Base-by-base conservation (phyloP, 2,113 vertebrate genomes). In the Lanius ludovicianus region DNA sequence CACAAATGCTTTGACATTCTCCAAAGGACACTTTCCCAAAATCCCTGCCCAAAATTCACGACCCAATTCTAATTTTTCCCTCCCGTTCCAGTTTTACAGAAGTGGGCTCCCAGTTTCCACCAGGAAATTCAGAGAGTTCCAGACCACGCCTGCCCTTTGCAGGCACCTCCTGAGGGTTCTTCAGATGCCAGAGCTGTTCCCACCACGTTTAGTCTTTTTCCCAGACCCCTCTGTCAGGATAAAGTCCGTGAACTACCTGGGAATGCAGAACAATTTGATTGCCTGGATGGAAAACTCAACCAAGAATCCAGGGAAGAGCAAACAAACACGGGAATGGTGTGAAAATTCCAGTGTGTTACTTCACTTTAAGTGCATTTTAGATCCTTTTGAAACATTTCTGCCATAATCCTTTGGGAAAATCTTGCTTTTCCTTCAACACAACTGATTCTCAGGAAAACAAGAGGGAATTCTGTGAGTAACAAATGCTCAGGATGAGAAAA, bases 21-120 rank as follows among this genome's bases (percentile, higher is more conserved):
- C 39, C 35, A 46, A 30, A 50, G 3, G 2, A 8, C 18, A 5
- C 0, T 1, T 63, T 18, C 23, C 24, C 67, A 9, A n/a, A 75
- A 39, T 17, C 14, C 18, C 9, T 39, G 15, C 13, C 15, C 35
- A 24, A 18, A 80, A 52, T 20, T 53, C 46, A 65, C 35, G n/a
- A 19, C 30, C 21, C 7, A 1, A 7, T 55, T 75, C 15, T 14
- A 30, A n/a, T 11, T 68, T 63, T 79, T 30, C 24, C 33, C 46
- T 62, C 73, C 20, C 64, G 56, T 47, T 7, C 33, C 33, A 24
- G 1, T n/a, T 44, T n/a, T 28, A 7, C 5, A 6, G 28, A 6
- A 20, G 19, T 2, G 4, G 23, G 22, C 28, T 65, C 52, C 52
- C 37, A 17, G 10, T 59, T 74, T 74, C 14, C 77, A 9, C 7